Conservation (phyloP, 1,140 invertebrate genomes). For the Sycobia sp. region DNA sequence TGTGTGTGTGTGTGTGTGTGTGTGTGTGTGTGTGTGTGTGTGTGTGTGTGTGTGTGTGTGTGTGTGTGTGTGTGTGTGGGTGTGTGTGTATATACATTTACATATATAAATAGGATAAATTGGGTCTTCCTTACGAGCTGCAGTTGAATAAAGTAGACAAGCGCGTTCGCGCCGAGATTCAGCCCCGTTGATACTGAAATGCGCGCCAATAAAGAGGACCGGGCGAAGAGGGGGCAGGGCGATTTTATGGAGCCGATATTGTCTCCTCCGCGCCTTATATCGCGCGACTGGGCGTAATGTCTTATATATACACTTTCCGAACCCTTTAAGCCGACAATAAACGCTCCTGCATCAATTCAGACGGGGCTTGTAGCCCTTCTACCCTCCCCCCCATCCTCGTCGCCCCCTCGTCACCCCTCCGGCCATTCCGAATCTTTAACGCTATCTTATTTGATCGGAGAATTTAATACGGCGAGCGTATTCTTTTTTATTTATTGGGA, state of each 20-base stretch:
- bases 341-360: slow-evolving; percentile 25
- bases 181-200: slow-evolving; percentile 9
- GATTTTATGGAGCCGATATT: slow-evolving; percentile 34
- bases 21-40: too few species aligned
- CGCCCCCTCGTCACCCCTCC: background rate
- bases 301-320: slow-evolving; percentile 10
- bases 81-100: too few species aligned
- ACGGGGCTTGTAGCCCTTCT: too few species aligned
- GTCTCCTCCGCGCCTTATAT: background rate
- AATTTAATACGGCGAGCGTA: background rate
- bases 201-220: slow-evolving; percentile 13
- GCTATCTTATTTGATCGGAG: slow-evolving; percentile 28
- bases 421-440: slow-evolving; percentile 14
- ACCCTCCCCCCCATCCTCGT: too few species aligned
- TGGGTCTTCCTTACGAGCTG: slow-evolving; percentile 10
- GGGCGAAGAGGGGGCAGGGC: background rate
- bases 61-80: too few species aligned
- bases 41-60: too few species aligned
- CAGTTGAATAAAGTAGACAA: slow-evolving; percentile 29
- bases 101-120: slow-evolving; percentile 29
- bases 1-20: too few species aligned
- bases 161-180: background rate
- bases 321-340: slow-evolving; percentile 33
- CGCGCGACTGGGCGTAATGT: background rate
- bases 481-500: slow-evolving; percentile 19